Evolutionary conservation across 2,888 invertebrate genomes (phyloP).

Genomic region (Pseudoips prasinana): DNA sequence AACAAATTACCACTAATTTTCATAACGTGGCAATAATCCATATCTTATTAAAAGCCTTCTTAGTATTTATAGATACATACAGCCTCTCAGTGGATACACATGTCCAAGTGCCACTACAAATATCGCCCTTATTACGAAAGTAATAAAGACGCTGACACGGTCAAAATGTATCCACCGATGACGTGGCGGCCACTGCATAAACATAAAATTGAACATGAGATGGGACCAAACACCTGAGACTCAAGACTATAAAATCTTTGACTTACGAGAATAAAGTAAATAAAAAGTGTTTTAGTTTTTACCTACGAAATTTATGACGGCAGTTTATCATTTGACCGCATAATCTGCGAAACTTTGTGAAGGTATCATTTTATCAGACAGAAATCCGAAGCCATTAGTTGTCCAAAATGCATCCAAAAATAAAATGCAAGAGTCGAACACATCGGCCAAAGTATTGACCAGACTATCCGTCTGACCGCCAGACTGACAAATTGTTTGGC

Average conservation of each 20-base stretch:
- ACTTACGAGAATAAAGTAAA: slow-evolving; percentile 6
- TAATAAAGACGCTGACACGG: too few species aligned
- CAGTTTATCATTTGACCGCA: slow-evolving; percentile 13
- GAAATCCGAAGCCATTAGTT: slow-evolving; percentile 33
- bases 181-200: too few species aligned
- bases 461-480: slow-evolving; percentile 27
- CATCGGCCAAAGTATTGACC: slow-evolving; percentile 31
- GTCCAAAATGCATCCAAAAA: slow-evolving; percentile 33
- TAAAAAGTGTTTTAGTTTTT: slow-evolving; percentile 8
- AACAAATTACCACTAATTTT: too few species aligned
- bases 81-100: too few species aligned
- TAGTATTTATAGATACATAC: too few species aligned
- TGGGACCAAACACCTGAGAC: too few species aligned
- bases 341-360: slow-evolving; percentile 18
- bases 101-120: too few species aligned
- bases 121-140: too few species aligned
- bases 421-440: slow-evolving; percentile 33
- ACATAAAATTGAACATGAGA: too few species aligned
- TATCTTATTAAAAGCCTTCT: too few species aligned
- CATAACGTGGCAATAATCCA: too few species aligned
- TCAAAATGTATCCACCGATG: too few species aligned
- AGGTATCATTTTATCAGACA: slow-evolving; percentile 27
- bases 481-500: slow-evolving; percentile 49
- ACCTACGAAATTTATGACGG: slow-evolving; percentile 22
- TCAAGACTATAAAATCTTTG: slow-evolving; percentile 7